phyloP scores from a whole-genome alignment of 2,113 vertebrate species.

The Erythrocercus mccallii region DNA sequence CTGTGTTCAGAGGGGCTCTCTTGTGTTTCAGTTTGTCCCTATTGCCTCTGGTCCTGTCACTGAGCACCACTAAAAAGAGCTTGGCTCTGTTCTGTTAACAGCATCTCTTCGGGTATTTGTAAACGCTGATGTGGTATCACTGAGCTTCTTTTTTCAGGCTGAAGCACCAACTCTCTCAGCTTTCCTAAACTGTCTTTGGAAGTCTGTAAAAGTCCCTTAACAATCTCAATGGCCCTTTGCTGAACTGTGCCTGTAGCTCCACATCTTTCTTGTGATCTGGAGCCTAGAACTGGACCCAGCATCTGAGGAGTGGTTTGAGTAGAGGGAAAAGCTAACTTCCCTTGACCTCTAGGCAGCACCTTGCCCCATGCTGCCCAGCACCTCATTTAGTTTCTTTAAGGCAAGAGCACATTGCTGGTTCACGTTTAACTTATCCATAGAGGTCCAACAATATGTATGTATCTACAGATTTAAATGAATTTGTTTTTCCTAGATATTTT shows the following conservation, averaged over 20 bases:
- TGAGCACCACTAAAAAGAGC: neutral
- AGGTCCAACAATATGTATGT: accelerated
- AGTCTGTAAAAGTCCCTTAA: neutral
- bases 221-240: neutral
- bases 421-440: neutral
- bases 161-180: neutral
- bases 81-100: neutral
- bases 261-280: too few species aligned
- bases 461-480: neutral
- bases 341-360: too few species aligned
- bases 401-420: accelerated
- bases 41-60: neutral
- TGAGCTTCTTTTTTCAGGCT: neutral
- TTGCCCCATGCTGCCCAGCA: neutral
- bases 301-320: neutral
- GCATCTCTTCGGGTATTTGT: neutral
- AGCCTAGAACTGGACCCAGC: neutral
- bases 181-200: neutral
- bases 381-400: neutral
- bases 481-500: neutral
- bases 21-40: neutral
- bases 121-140: neutral
- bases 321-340: neutral
- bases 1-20: neutral
- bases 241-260: neutral